These are phyloP conservation scores for Willisornis vidua DNA, from an alignment of 2,113 vertebrate genomes.

Conservation along the genomic window DNA sequence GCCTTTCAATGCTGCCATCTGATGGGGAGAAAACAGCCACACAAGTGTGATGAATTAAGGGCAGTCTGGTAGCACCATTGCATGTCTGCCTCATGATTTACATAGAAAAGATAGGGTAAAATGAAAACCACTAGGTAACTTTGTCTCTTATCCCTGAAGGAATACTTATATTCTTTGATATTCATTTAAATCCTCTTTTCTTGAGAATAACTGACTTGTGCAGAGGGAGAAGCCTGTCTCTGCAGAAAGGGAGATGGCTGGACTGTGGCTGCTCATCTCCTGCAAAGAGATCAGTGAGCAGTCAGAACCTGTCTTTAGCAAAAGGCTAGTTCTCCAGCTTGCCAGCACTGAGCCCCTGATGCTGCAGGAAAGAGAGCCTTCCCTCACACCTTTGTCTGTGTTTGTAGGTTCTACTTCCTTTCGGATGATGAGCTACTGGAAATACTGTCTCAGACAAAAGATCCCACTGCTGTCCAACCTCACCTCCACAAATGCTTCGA, in stretches of 20 bases:
- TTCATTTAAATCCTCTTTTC: not conserved
- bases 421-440: conserved; percentile 93
- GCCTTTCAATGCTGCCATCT: conserved; percentile 53
- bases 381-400: not conserved
- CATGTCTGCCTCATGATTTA: not conserved
- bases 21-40: conserved; percentile 16
- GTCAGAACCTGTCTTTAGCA: not conserved
- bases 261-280: not conserved
- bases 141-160: not conserved
- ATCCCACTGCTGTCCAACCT: conserved; percentile 90
- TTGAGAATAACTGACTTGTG: not conserved
- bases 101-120: not conserved
- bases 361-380: not conserved
- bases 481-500: conserved; percentile 93
- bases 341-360: not conserved
- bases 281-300: not conserved
- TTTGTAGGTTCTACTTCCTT: conserved; percentile 91
- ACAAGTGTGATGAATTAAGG: not conserved
- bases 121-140: not conserved
- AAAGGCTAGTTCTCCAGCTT: not conserved
- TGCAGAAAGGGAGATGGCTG: not conserved
- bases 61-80: not conserved
- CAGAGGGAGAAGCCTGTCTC: not conserved
- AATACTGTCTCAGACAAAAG: conserved; percentile 91
- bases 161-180: not conserved